Percentiles rank a stretch among this genome's conserved stretches.
Conservation (phyloP, 64 coral and sea anemone species). For the Acropora tenuis region DNA sequence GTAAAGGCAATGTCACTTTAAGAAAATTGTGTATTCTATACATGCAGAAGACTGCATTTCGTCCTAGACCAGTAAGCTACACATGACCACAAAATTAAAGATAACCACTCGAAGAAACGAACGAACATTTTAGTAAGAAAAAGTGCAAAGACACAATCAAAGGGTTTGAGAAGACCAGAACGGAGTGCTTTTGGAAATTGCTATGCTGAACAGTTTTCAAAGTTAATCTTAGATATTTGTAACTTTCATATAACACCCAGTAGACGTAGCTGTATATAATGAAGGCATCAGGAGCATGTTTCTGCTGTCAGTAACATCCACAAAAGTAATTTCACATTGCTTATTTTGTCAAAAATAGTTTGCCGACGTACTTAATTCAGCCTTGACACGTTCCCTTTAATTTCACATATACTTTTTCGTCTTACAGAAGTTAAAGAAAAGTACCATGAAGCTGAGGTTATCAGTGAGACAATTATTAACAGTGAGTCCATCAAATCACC, state of each 20-base stretch:
- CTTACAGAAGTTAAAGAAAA: slow-evolving; percentile 8
- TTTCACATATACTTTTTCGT: background rate
- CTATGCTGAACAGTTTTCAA: background rate
- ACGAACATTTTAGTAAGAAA: background rate
- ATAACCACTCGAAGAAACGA: background rate
- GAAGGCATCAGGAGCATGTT: background rate
- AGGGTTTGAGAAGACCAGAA: background rate
- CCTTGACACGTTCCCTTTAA: background rate
- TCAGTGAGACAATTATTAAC: background rate
- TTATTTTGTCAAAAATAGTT: slow-evolving; percentile 1
- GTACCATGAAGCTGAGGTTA: background rate
- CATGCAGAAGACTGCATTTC: background rate
- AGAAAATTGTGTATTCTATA: background rate
- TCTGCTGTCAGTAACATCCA: background rate
- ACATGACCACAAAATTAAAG: background rate
- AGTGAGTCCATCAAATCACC: background rate
- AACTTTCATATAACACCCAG: background rate
- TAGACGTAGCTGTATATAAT: background rate
- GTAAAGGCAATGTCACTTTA: background rate
- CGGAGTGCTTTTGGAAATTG: background rate
- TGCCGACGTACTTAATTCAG: background rate
- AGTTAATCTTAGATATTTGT: background rate
- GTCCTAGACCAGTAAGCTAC: background rate
- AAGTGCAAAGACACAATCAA: background rate
- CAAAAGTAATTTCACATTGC: background rate